Base-by-base conservation (phyloP, 2,113 vertebrate genomes). In the Callithrix jacchus region DNA sequence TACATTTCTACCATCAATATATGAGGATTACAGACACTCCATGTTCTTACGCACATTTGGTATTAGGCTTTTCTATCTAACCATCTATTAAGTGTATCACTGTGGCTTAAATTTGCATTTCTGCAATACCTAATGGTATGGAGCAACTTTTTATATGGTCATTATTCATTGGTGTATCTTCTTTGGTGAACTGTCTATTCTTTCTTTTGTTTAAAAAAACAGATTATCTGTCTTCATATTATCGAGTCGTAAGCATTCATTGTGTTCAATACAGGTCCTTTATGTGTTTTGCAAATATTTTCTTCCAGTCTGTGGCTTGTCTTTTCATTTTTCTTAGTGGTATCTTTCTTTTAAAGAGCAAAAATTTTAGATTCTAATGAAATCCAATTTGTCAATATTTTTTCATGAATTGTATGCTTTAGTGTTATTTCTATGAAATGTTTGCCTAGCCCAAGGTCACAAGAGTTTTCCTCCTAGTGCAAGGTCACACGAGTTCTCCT, bases 271-370 rank as follows among this genome's bases (percentile, higher is more conserved):
- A 52, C 70, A 93, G 76, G 21, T 61, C 32, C 32, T 87, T 96
- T 61, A 40, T 10, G 83, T 80, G 14, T 87, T 81, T 89, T 70
- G 23, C 23, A 88, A 85, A 70, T 73, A 70, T 88, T 95, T 87
- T 66, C 45, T 45, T 96, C 66, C 61, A 27, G 37, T 40, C 47
- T 93, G 56, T 89, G 82, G 40, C 21, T 87, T 93, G 32, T 64
- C 11, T 54, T 91, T 96, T 83, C 56, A 86, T 64, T 84, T 89
- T 87, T 85, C 56, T 81, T 85, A 21, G 47, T 52, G 61, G 9
- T 42, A 27, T 61, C 35, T 87, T 97, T 82, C 35, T 87, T 97
- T 82, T 74, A 93, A 92, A 89, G 42, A 77, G 49, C 5, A 49
- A 58, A 92, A 92, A 23, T 79, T 88, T 91, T 58, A 91, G 93